Evolutionary conservation across 2,113 vertebrate species (phyloP).

Genomic region (Hypanus sabinus): DNA sequence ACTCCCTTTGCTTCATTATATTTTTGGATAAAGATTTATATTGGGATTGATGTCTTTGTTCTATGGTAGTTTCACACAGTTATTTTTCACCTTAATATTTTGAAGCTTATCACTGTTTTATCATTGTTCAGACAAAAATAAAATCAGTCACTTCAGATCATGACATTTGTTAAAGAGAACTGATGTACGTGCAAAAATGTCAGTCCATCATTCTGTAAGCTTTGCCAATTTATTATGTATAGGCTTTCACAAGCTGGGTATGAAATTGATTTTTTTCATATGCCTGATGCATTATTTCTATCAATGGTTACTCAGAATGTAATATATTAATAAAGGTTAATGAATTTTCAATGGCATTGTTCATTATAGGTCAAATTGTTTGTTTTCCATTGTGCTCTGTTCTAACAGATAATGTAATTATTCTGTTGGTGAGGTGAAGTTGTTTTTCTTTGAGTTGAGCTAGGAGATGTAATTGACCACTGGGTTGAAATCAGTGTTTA

Average conservation of each 20-base stretch:
- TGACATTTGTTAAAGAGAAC: neutral
- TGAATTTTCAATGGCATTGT: neutral
- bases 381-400: neutral
- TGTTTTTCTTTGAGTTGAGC: neutral
- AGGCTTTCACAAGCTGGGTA: neutral
- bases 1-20: neutral
- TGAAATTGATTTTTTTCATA: neutral
- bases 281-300: conserved; percentile 12
- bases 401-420: neutral
- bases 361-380: conserved; percentile 9
- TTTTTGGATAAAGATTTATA: neutral
- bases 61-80: neutral
- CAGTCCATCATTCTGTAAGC: conserved; percentile 11
- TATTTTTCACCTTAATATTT: neutral
- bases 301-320: conserved; percentile 25
- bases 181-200: neutral
- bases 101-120: neutral
- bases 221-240: conserved; percentile 6
- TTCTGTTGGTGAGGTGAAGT: neutral
- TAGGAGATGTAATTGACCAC: neutral
- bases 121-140: neutral
- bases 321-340: neutral
- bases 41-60: neutral
- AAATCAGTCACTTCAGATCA: neutral
- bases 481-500: neutral